Evolutionary conservation across 2,113 vertebrate genomes (phyloP).

Genomic region (Oreochromis spilurus): DNA sequence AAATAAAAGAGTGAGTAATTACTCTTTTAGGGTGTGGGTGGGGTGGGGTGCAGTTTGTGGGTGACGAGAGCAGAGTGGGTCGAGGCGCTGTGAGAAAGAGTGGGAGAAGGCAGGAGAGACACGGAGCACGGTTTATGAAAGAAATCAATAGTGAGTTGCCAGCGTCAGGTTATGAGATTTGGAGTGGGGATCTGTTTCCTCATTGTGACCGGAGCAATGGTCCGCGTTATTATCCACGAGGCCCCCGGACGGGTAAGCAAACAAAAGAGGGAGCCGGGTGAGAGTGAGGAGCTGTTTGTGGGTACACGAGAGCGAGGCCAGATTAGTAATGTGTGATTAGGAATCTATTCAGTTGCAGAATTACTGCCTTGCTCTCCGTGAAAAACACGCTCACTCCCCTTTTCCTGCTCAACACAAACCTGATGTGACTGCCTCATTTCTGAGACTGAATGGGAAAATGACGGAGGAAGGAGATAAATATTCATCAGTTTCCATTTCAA

Average conservation of each 20-base stretch:
- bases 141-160: constrained; percentile 60
- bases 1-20: too few relatives aligned
- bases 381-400: background rate
- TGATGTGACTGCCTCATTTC: background rate
- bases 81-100: background rate
- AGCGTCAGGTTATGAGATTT: constrained; percentile 63
- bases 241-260: constrained; percentile 34
- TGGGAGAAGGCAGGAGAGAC: background rate
- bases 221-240: constrained; percentile 41
- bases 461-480: constrained; percentile 2
- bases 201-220: constrained; percentile 49
- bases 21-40: too few relatives aligned
- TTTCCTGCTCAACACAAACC: background rate
- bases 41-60: constrained; percentile 17
- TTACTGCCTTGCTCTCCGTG: constrained; percentile 14
- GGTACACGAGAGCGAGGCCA: constrained; percentile 18
- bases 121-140: constrained; percentile 49
- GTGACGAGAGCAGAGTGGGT: constrained; percentile 19
- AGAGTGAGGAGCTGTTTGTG: background rate
- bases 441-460: background rate
- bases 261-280: constrained; percentile 24
- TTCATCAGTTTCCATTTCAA: constrained; percentile 8
- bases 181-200: constrained; percentile 52
- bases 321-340: constrained; percentile 62
- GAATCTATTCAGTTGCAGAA: constrained; percentile 42